phyloP scores from a whole-genome alignment of 2,888 invertebrate genomes.

The Mythimna loreyi region DNA sequence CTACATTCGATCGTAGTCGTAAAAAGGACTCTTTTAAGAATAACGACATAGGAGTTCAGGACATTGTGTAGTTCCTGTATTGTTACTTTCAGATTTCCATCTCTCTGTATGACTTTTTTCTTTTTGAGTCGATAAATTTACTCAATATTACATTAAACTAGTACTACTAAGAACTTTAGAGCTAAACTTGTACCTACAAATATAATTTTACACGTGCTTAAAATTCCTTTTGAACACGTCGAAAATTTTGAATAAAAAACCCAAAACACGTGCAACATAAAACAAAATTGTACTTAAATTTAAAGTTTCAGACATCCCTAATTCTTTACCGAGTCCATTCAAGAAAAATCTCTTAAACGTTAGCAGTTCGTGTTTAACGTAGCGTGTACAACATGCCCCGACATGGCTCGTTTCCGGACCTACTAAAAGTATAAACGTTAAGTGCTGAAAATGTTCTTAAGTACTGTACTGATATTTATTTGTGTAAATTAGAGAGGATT shows the following conservation, averaged over 20 bases:
- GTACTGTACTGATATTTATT: constrained; percentile 39
- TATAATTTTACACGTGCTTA: not conserved
- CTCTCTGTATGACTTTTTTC: too few species aligned
- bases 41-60: too few species aligned
- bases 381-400: constrained; percentile 53
- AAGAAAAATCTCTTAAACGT: constrained; percentile 57
- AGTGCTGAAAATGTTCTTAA: constrained; percentile 48
- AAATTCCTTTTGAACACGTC: not conserved
- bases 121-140: too few species aligned
- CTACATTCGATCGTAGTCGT: too few species aligned
- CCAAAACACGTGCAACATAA: not conserved
- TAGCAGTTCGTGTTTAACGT: constrained; percentile 58
- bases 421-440: constrained; percentile 59
- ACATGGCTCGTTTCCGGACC: constrained; percentile 57
- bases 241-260: not conserved
- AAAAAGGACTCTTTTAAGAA: too few species aligned
- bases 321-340: constrained; percentile 38
- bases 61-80: too few species aligned
- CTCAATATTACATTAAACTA: too few species aligned
- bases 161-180: not conserved
- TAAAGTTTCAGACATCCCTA: constrained; percentile 17
- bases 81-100: too few species aligned
- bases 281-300: constrained; percentile 7
- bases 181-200: not conserved
- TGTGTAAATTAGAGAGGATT: constrained; percentile 37